Evolutionary conservation across 2,113 vertebrate genomes (phyloP).

Genomic region (Pipra filicauda): DNA sequence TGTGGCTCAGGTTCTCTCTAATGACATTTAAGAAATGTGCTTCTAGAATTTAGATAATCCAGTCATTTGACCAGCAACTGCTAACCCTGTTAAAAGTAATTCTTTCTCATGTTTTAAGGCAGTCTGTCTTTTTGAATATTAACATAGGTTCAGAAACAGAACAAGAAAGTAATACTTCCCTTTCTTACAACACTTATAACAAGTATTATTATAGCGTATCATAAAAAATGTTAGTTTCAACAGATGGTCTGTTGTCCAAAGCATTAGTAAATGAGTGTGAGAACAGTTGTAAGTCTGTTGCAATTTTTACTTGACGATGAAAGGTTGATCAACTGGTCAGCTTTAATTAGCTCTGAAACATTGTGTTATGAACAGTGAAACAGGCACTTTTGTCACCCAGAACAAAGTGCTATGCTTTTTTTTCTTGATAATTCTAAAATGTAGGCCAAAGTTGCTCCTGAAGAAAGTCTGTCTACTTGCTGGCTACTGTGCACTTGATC

Average conservation of each 20-base stretch:
- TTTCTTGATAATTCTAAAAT: background rate
- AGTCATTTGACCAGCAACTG: background rate
- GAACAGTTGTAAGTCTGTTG: background rate
- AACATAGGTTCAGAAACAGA: background rate
- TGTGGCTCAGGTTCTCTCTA: background rate
- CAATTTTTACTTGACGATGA: background rate
- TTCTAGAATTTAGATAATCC: background rate
- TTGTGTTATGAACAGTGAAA: background rate
- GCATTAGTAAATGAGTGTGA: background rate
- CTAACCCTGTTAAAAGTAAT: background rate
- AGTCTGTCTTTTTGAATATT: background rate
- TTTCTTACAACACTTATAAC: background rate
- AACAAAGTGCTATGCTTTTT: background rate
- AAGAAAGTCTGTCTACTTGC: background rate
- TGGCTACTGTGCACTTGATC: fast-evolving
- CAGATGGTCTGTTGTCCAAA: background rate
- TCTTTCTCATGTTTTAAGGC: background rate
- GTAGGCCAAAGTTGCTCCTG: background rate
- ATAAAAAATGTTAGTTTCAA: background rate
- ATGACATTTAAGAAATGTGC: background rate
- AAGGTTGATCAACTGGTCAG: background rate
- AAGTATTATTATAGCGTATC: background rate
- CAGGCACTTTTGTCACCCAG: background rate
- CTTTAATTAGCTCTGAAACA: background rate
- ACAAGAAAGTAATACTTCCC: background rate